Conservation (phyloP, 2,888 invertebrate species). For the Sinopyrophorus schimmeli region DNA sequence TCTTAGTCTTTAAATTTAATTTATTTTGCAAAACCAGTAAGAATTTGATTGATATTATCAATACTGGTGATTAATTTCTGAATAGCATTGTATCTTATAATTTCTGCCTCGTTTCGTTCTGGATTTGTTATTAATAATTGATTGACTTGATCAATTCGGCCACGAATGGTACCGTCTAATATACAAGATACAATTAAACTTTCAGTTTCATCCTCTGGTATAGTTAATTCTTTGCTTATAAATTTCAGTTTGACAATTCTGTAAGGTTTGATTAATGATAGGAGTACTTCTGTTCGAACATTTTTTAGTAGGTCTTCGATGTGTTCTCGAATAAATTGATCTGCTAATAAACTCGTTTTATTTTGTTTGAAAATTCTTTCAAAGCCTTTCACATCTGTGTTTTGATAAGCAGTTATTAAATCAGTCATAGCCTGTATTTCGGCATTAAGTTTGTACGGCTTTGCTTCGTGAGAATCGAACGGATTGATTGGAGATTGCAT, state of each 20-base stretch:
- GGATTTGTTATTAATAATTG: conserved; percentile 83
- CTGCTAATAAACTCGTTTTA: conserved; percentile 76
- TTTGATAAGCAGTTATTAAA: conserved; percentile 93
- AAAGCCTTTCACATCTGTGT: conserved; percentile 96
- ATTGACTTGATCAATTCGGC: conserved; percentile 89
- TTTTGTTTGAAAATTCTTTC: conserved; percentile 82
- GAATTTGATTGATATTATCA: conserved; percentile 8
- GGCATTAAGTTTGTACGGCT: conserved; percentile 98
- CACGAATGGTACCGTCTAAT: conserved; percentile 84
- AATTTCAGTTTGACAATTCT: conserved; percentile 94
- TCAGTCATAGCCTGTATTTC: conserved; percentile 99
- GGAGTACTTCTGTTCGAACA: conserved; percentile 93
- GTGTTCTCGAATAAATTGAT: conserved; percentile 97
- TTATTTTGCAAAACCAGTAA: no score
- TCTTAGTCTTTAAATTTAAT: no score
- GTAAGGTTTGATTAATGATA: conserved; percentile 95
- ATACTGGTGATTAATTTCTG: conserved; percentile 60
- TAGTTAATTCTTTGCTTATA: conserved; percentile 90
- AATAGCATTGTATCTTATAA: conserved; percentile 83
- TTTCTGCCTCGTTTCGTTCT: conserved; percentile 64
- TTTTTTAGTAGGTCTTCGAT: conserved; percentile 92
- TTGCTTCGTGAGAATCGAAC: conserved; percentile 99
- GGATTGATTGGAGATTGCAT: conserved; percentile 99
- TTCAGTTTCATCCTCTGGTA: conserved; percentile 91
- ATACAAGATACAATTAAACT: conserved; percentile 95